Base-by-base conservation (phyloP, 2,113 vertebrate genomes). In the Rhinichthys klamathensis region DNA sequence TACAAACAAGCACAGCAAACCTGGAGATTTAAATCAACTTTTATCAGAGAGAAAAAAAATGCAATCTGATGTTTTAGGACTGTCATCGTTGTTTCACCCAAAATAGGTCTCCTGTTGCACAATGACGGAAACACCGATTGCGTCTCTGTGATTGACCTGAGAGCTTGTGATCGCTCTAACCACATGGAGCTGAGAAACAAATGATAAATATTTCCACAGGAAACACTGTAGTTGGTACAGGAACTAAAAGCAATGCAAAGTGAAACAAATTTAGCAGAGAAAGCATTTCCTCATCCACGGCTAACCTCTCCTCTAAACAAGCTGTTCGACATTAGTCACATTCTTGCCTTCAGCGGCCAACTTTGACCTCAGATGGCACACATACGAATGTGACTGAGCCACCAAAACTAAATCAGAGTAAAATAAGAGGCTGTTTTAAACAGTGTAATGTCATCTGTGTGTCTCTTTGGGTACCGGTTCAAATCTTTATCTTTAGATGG, bases 121-220 rank as follows among this genome's bases (percentile, higher is more conserved):
- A 41, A 2, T n/a, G 16, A 21, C 35, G 16, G 7, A 35, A 35
- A 69, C 32, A 3, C 8, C 2, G 10, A 6, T 16, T 7, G 25
- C 7, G 12, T 65, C 30, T 70, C 38, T 30, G 46, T 58, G 75
- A 60, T 21, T 69, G 13, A 67, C 80, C 56, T 49, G 46, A 30
- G n/a, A 8, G 61, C n/a, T 27, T 51, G 9, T 30, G 69, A 27
- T 70, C 51, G 21, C 7, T 81, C 27, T 21, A 25, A 63, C 85
- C 76, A 67, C 85, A 73, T 80, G 65, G 54, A 56, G 49, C 65
- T 30, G 6, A 70, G 25, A 76, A 69, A 58, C 80, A 72, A 30
- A 41, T 54, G 23, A 76, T 38, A 63, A 82, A 74, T 75, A 27
- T 86, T 86, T 86, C 87, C 84, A 88, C 84, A 88, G 87, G 84